Conservation (phyloP, 2,888 invertebrate species). For the Lasiommata megera region DNA sequence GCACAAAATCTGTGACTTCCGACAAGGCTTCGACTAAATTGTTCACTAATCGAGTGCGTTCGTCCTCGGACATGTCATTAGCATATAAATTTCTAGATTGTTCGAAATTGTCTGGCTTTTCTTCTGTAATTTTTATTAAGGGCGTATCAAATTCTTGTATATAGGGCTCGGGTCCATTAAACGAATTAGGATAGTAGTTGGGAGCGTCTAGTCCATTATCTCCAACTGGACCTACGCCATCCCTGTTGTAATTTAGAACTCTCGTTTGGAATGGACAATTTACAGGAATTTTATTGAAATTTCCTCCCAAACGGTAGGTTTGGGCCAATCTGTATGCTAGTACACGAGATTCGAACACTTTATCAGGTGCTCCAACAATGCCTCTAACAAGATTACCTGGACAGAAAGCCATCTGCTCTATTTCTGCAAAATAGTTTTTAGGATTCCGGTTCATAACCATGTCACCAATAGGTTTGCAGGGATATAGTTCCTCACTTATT, state of each 20-base stretch:
- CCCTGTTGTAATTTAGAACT: slow-evolving; percentile 91
- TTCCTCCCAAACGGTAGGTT: slow-evolving; percentile 91
- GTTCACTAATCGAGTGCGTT: slow-evolving; percentile 82
- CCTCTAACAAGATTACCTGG: slow-evolving; percentile 95
- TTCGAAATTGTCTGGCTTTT: slow-evolving; percentile 36
- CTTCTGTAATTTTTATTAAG: slow-evolving; percentile 82
- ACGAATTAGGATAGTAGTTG: slow-evolving; percentile 98
- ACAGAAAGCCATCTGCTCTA: slow-evolving; percentile 95
- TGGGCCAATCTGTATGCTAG: slow-evolving; percentile 96
- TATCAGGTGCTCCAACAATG: slow-evolving; percentile 95
- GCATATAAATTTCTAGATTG: slow-evolving; percentile 75
- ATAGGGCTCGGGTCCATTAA: slow-evolving; percentile 95
- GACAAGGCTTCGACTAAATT: slow-evolving; percentile 92
- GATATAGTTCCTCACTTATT: slow-evolving; percentile 48
- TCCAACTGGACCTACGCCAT: slow-evolving; percentile 87
- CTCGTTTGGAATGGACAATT: slow-evolving; percentile 93
- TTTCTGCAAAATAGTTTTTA: slow-evolving; percentile 95
- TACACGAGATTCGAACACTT: slow-evolving; percentile 93
- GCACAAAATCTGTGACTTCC: slow-evolving; percentile 67
- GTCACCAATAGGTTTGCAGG: slow-evolving; percentile 93
- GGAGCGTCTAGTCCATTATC: slow-evolving; percentile 93
- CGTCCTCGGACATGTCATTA: not conserved
- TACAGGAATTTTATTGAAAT: slow-evolving; percentile 95
- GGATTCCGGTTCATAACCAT: slow-evolving; percentile 93
- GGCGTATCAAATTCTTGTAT: slow-evolving; percentile 94